Percentiles rank a stretch among this genome's conserved stretches.
Evolutionary conservation across 2,113 vertebrate genomes (phyloP).

Genomic region (Emydura subglobosa): DNA sequence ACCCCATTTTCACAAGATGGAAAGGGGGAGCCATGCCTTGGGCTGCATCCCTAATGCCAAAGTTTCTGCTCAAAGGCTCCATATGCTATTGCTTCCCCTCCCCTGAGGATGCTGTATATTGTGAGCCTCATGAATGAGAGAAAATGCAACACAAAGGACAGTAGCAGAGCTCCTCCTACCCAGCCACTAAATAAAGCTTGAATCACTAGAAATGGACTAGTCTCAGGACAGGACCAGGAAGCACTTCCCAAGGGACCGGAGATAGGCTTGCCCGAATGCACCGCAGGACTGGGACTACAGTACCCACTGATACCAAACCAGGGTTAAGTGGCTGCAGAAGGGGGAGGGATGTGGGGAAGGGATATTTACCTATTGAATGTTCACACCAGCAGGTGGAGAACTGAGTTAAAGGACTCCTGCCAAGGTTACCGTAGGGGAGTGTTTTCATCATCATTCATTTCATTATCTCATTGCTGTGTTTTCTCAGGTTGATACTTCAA

Average conservation of each 20-base stretch:
- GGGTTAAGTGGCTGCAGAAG: background rate
- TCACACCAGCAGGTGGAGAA: conserved; percentile 15
- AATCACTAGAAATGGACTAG: too few relatives aligned
- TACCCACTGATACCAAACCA: background rate
- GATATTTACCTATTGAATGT: background rate
- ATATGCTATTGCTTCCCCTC: too few relatives aligned
- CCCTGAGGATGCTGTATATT: too few relatives aligned
- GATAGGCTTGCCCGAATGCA: background rate
- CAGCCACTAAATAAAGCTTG: too few relatives aligned
- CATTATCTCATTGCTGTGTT: conserved; percentile 29
- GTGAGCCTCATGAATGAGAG: too few relatives aligned
- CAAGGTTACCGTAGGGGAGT: background rate
- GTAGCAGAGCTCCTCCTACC: too few relatives aligned
- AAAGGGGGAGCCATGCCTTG: too few relatives aligned
- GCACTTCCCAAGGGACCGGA: background rate
- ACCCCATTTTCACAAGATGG: too few relatives aligned
- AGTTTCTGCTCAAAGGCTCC: too few relatives aligned
- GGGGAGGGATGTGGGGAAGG: background rate
- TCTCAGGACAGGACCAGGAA: too few relatives aligned
- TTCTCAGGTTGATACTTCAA: background rate
- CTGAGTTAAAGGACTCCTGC: background rate
- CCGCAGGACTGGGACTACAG: background rate
- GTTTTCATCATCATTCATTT: conserved; percentile 48
- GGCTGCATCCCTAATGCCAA: too few relatives aligned
- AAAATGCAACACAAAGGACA: too few relatives aligned